Base-by-base conservation (phyloP, 2,113 vertebrate genomes). In the Tamias sibiricus region DNA sequence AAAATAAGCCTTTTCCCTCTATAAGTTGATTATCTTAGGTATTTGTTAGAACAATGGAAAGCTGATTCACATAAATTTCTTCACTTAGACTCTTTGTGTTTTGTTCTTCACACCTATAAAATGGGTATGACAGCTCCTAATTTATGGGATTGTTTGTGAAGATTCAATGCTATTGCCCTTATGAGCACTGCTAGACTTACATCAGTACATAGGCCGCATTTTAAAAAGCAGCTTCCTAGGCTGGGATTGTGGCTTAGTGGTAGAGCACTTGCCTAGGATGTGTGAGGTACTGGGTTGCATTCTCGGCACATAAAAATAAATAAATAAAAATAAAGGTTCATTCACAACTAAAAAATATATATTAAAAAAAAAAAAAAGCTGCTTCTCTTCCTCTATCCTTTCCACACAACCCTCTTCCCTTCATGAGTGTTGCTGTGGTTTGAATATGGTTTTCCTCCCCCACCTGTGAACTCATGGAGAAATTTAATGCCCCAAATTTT, bases 51-150 rank as follows among this genome's bases (percentile, higher is more conserved):
- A 37, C 28, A 57, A 49, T 75, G 30, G 20, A 54, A 76, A 66
- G 37, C 20, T 54, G 13, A 75, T 37, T 42, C 52, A 40, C 66
- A 90, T 44, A 90, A n/a, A 44, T 24, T 90, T 83, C 40, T 19
- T 91, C 42, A 76, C 81, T 86, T 90, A 32, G 19, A 74, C 28
- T 17, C 68, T 80, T 89, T 16, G n/a, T 87, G 32, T 91, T 96
- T 88, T 95, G 83, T 91, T 89, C 79, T 91, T 71, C 71, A 94
- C 20, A 71, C 40, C 32, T 75, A 24, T 79, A 84, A 93, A 95
- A 95, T 32, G 19, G 95, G 17, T 69, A 83, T 52, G 87, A 62
- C 72, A 49, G 30, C 6, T 79, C 40, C 26, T 81, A 54, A 93
- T 91, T 87, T 75, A 44, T 37, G 72, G 32, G 8, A 4, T 14